Percentiles rank a stretch among this genome's conserved stretches.
These are phyloP conservation scores for Xestia ashworthii DNA, from an alignment of 2,888 invertebrate genomes.

Conservation along the genomic window DNA sequence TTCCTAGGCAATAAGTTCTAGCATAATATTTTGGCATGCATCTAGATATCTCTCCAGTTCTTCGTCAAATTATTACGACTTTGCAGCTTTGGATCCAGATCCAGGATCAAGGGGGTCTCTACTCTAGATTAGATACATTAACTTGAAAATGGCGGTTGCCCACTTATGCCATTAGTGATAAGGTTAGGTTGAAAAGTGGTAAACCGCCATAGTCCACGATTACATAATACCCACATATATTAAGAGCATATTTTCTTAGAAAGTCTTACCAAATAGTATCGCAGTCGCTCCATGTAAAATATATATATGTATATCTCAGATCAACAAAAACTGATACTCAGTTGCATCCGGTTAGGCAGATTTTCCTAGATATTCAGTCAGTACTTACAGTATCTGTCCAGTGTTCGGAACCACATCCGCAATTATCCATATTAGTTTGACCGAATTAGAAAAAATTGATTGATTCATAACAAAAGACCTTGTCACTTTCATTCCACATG, in stretches of 20 bases:
- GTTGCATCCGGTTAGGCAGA: too few relatives aligned
- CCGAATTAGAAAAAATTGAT: neutral
- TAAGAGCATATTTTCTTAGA: neutral
- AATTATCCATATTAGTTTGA: neutral
- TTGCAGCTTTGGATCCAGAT: neutral
- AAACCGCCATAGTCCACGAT: neutral
- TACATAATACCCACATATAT: neutral
- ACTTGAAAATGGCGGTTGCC: neutral
- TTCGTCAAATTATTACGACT: neutral
- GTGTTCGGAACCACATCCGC: neutral
- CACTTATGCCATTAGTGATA: neutral
- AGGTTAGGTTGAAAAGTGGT: neutral
- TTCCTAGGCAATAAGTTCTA: conserved; percentile 3
- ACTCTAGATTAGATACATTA: neutral
- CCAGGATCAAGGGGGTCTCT: neutral
- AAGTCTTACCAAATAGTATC: too few relatives aligned
- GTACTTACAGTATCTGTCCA: neutral
- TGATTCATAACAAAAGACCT: neutral
- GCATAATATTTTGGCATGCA: neutral
- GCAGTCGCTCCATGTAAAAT: too few relatives aligned
- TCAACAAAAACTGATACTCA: too few relatives aligned
- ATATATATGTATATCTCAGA: too few relatives aligned
- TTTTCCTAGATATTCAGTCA: too few relatives aligned
- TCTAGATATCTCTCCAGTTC: neutral
- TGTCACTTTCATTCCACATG: neutral